A percentile compares a stretch with the other conserved stretches of the same genome.
Evolutionary conservation across 2,888 invertebrate genomes (phyloP).

Genomic region (Minunthozetes semirufus): DNA sequence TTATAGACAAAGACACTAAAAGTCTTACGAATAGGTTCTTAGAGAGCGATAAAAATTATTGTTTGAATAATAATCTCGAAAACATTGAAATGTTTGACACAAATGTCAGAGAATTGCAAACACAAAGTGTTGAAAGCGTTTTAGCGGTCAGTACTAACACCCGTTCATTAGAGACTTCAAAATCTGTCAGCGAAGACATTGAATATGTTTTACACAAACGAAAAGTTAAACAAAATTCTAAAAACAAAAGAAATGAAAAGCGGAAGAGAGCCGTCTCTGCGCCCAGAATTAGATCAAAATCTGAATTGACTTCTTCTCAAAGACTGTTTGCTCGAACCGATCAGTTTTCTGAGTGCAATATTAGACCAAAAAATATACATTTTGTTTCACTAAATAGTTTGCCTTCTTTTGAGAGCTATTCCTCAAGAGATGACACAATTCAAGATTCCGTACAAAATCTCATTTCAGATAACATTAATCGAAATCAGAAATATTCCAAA

Average conservation of each 20-base stretch:
- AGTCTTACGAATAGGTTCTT: slow-evolving; percentile 38
- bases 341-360: background rate
- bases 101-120: slow-evolving; percentile 32
- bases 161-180: background rate
- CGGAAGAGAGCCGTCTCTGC: background rate
- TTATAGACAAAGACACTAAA: slow-evolving; percentile 40
- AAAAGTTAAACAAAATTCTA: background rate
- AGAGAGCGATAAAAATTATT: slow-evolving; percentile 37
- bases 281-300: background rate
- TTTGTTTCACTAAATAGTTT: slow-evolving; percentile 41
- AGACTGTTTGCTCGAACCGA: slow-evolving; percentile 1
- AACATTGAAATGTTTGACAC: slow-evolving; percentile 9
- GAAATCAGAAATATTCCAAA: background rate
- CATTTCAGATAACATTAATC: slow-evolving; percentile 15
- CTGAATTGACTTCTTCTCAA: background rate
- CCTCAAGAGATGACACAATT: slow-evolving; percentile 41
- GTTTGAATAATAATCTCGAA: slow-evolving; percentile 37
- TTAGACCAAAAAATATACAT: slow-evolving; percentile 29
- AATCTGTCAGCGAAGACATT: slow-evolving; percentile 16
- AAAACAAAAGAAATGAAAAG: background rate
- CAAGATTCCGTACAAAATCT: slow-evolving; percentile 9
- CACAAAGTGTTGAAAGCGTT: slow-evolving; percentile 37
- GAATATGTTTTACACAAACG: slow-evolving; percentile 22
- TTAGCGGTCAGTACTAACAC: background rate
- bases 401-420: slow-evolving; percentile 41